phyloP scores from a whole-genome alignment of 1,140 invertebrate species.

The Piezodorus guildinii region DNA sequence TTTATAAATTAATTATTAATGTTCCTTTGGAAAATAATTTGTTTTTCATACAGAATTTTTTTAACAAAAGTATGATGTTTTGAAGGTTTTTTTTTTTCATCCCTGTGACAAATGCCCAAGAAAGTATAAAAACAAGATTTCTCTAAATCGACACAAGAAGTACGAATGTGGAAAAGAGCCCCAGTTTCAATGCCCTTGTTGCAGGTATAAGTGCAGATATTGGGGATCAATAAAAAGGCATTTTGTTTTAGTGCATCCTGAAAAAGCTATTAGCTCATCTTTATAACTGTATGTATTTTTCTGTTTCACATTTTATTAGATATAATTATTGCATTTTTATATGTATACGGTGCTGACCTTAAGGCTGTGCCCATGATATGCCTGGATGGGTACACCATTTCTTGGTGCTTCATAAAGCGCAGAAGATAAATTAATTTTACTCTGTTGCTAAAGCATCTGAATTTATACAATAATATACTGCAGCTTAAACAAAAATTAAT shows the following conservation, averaged over 20 bases:
- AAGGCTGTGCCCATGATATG: too few relatives aligned
- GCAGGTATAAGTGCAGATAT: constrained; percentile 35
- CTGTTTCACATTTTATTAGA: too few relatives aligned
- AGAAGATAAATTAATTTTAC: too few relatives aligned
- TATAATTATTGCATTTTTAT: too few relatives aligned
- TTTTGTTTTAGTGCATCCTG: background rate
- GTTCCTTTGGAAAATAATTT: background rate
- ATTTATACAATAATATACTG: too few relatives aligned
- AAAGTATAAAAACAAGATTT: constrained; percentile 34
- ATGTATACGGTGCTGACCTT: too few relatives aligned
- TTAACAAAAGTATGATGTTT: background rate
- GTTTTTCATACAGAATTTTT: background rate
- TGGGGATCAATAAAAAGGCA: constrained; percentile 38
- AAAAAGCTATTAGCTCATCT: background rate
- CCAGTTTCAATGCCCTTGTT: constrained; percentile 34
- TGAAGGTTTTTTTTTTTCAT: constrained; percentile 1
- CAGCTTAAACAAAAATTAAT: too few relatives aligned
- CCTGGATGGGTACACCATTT: too few relatives aligned
- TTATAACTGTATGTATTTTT: background rate
- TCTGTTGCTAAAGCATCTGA: too few relatives aligned
- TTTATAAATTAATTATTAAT: too few relatives aligned
- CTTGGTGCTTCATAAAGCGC: too few relatives aligned
- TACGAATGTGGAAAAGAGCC: constrained; percentile 45
- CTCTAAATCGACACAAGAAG: constrained; percentile 39
- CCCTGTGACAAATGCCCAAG: constrained; percentile 28